phyloP scores from a whole-genome alignment of 2,797 vertebrate species.

The Rhabdomys pumilio region DNA sequence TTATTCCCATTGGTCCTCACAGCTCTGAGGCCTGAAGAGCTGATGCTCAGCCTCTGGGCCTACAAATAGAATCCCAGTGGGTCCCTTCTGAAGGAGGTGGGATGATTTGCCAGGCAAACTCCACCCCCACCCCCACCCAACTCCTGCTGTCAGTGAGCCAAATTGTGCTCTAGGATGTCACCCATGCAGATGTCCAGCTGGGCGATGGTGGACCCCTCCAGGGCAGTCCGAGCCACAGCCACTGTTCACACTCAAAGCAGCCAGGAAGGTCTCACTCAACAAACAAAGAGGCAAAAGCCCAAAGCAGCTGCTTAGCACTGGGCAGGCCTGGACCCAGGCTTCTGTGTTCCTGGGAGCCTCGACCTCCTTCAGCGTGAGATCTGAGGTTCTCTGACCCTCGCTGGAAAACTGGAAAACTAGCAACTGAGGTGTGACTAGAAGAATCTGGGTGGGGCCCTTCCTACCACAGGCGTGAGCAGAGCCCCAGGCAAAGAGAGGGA shows the following conservation, averaged over 20 bases:
- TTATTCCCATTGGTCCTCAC: not conserved
- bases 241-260: not conserved
- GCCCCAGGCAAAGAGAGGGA: constrained; percentile 50
- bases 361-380: accelerated
- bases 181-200: not conserved
- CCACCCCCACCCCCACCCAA: not conserved
- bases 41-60: not conserved
- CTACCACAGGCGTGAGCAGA: accelerated
- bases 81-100: not conserved
- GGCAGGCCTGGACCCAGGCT: not conserved
- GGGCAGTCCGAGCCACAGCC: not conserved
- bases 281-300: not conserved
- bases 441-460: not conserved
- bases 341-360: not conserved
- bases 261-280: not conserved
- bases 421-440: not conserved
- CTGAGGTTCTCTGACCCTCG: not conserved
- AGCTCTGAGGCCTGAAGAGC: not conserved
- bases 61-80: not conserved
- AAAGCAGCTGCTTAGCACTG: not conserved
- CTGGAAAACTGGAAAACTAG: not conserved
- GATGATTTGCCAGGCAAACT: not conserved
- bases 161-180: not conserved
- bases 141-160: not conserved
- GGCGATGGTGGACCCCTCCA: not conserved